Percentiles rank a stretch among this genome's conserved stretches.
phyloP scores from a whole-genome alignment of 2,113 vertebrate genomes.

The Hoplias malabaricus region DNA sequence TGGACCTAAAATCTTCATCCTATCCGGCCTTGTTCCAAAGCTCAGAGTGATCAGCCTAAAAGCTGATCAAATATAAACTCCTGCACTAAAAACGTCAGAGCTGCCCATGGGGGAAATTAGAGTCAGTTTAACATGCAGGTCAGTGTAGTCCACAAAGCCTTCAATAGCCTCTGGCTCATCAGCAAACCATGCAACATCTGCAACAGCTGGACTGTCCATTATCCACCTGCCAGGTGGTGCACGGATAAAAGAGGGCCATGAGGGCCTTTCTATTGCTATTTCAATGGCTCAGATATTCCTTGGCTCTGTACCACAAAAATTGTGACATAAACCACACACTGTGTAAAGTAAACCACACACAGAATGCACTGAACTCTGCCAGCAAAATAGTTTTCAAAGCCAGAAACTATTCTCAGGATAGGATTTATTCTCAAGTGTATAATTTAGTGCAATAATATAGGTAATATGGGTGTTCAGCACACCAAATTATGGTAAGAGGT shows the following conservation, averaged over 20 bases:
- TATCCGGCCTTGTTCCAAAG: background rate
- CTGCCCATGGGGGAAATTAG: background rate
- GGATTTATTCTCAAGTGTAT: too few relatives aligned
- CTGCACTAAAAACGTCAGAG: background rate
- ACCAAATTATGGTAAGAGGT: too few relatives aligned
- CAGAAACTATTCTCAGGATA: too few relatives aligned
- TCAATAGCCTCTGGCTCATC: background rate
- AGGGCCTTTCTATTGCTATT: background rate
- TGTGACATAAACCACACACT: background rate
- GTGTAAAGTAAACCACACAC: background rate
- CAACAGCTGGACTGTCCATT: background rate
- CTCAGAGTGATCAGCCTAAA: conserved; percentile 1
- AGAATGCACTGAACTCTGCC: background rate
- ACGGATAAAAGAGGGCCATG: background rate
- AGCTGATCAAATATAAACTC: conserved; percentile 15
- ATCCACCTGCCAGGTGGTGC: background rate
- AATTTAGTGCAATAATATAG: too few relatives aligned
- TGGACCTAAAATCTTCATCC: background rate
- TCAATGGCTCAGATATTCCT: background rate
- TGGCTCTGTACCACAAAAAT: background rate
- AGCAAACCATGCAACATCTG: background rate
- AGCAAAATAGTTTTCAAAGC: background rate
- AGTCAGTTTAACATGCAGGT: conserved; percentile 3
- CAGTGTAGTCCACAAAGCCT: background rate
- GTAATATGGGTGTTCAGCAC: too few relatives aligned